A percentile compares a stretch with the other conserved stretches of the same genome.
phyloP scores from a whole-genome alignment of 2,888 invertebrate genomes.

The Drosophila formosana region DNA sequence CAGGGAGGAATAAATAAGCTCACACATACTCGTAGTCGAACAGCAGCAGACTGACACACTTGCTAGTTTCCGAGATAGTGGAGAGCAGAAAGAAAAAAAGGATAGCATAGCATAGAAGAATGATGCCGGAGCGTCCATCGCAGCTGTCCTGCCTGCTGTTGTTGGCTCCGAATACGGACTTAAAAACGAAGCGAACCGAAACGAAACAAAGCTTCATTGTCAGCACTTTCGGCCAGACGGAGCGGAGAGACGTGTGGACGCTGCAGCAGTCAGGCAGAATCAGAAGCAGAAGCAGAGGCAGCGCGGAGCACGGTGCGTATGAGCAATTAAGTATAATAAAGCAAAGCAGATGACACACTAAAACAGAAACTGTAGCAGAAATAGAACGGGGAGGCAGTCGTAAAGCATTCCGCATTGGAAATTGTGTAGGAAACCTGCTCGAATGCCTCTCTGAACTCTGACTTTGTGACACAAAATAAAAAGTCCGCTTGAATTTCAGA shows the following conservation, averaged over 20 bases:
- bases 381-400: slow-evolving; percentile 15
- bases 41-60: slow-evolving; percentile 8
- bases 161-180: slow-evolving; percentile 18
- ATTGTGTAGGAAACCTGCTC: slow-evolving; percentile 57
- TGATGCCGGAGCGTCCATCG: slow-evolving; percentile 21
- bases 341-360: slow-evolving; percentile 57
- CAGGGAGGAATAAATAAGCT: slow-evolving; percentile 50
- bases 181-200: slow-evolving; percentile 32
- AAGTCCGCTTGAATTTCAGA: slow-evolving; percentile 5
- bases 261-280: slow-evolving; percentile 27
- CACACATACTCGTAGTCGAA: slow-evolving; percentile 16
- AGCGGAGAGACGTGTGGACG: neutral
- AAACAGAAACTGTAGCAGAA: slow-evolving; percentile 12
- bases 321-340: slow-evolving; percentile 72
- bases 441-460: slow-evolving; percentile 58
- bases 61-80: slow-evolving; percentile 33
- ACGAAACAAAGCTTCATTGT: slow-evolving; percentile 43
- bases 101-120: slow-evolving; percentile 8
- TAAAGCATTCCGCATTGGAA: slow-evolving; percentile 44
- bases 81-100: slow-evolving; percentile 16
- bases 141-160: slow-evolving; percentile 6
- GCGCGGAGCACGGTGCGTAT: slow-evolving; percentile 60
- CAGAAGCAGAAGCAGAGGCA: slow-evolving; percentile 19
- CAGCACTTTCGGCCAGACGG: slow-evolving; percentile 60
- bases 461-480: slow-evolving; percentile 24